Base-by-base conservation (phyloP, 2,888 invertebrate species). In the Germaria angustata region DNA sequence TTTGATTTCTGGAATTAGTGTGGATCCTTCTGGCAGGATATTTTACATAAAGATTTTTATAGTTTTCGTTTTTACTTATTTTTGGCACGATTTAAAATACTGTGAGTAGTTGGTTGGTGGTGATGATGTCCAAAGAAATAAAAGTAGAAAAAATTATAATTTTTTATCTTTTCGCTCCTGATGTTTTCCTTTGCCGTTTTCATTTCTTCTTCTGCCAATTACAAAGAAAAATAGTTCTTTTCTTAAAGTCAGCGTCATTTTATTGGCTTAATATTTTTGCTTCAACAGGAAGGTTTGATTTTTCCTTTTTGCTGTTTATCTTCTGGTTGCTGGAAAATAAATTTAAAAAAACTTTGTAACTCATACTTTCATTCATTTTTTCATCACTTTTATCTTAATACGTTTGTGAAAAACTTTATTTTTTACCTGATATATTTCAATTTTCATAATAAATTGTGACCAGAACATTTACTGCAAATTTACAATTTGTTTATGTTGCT, bases 381-480 rank as follows among this genome's bases (percentile, higher is more conserved):
- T 53, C 34, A 20, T 66, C 34, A 80, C 22, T 59, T 80, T 68
- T 51, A 61, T 63, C 44, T 39, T 22, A 68, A 57, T 57, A 49
- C 20, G 41, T 76, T 76, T 57, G 28, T 28, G 55, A n/a, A 55
- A 51, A 63, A 61, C 51, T 53, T 49, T 36, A 24, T 34, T 22
- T 65, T 75, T 75, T 65, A 75, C 78, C 81, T 81, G 81, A 81
- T 81, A 78, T 73, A 61, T 81, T 78, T 79, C 81, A 82, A 82
- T 82, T 82, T 82, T 75, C 75, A 79, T 82, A 82, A 79, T 79
- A 79, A 79, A 78, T 82, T 78, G 73, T 82, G 81, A 79, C 78
- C 81, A 79, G 65, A 82, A 82, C 78, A 75, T 79, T 82, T 79
- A 66, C 78, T 71, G 36, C 41, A 71, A 65, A 75, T 75, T 82